Percentiles rank a stretch among this genome's conserved stretches.
Conservation (phyloP, 1,140 invertebrate species). For the Calosoma granatense region DNA sequence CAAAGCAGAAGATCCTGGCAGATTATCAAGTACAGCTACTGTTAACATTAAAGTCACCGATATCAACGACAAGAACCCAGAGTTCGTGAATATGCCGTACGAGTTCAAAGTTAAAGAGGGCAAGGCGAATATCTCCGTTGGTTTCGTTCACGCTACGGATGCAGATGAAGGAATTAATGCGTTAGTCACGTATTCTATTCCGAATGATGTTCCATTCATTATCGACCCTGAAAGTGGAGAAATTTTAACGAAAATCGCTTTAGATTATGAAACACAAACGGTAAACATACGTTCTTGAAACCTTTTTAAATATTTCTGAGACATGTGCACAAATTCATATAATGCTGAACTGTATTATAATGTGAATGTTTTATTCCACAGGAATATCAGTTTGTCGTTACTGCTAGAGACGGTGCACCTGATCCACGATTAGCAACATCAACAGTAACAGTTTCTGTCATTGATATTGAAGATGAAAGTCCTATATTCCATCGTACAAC, state of each 20-base stretch:
- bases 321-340: background rate
- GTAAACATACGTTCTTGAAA: slow-evolving; percentile 34
- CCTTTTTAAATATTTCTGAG: background rate
- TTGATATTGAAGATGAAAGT: slow-evolving; percentile 74
- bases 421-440: slow-evolving; percentile 79
- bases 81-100: slow-evolving; percentile 68
- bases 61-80: slow-evolving; percentile 82
- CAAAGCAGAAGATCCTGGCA: slow-evolving; percentile 76
- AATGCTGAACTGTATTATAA: no score
- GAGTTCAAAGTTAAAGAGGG: slow-evolving; percentile 77
- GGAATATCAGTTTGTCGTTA: slow-evolving; percentile 75
- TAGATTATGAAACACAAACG: slow-evolving; percentile 76
- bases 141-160: slow-evolving; percentile 73
- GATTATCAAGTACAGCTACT: slow-evolving; percentile 66
- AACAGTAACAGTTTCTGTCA: slow-evolving; percentile 67
- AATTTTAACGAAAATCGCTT: slow-evolving; percentile 59
- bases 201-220: slow-evolving; percentile 63
- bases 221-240: slow-evolving; percentile 71
- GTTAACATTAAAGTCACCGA: slow-evolving; percentile 83
- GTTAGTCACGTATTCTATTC: slow-evolving; percentile 56
- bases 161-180: slow-evolving; percentile 65
- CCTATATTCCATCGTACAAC: slow-evolving; percentile 64
- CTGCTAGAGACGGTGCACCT: slow-evolving; percentile 75
- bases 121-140: slow-evolving; percentile 52
- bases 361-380: slow-evolving; percentile 19